Conservation (phyloP, 2,797 vertebrate species). For the Saxicola maurus region DNA sequence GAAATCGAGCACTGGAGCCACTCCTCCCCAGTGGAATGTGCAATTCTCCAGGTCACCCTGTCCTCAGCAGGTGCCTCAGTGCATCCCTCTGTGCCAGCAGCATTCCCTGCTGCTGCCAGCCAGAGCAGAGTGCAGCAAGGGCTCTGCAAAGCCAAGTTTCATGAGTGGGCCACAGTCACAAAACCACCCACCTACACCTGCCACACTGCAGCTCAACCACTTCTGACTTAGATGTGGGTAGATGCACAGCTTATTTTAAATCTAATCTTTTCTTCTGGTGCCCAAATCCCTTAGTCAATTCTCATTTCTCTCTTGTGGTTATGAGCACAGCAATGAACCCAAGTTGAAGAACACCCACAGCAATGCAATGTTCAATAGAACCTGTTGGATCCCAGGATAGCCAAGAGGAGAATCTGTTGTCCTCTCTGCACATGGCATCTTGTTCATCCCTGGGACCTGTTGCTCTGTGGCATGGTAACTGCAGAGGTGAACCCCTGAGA, state of each 20-base stretch:
- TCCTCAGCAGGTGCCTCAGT: not conserved
- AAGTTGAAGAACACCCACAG: not conserved
- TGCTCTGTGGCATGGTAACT: not conserved
- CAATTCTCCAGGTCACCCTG: not conserved
- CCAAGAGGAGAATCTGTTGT: not conserved
- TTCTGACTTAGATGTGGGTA: not conserved
- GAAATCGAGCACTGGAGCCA: not conserved
- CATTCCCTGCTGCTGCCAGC: not conserved
- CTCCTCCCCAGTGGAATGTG: not conserved
- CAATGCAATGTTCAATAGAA: not conserved
- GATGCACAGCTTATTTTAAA: not conserved
- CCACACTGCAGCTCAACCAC: not conserved
- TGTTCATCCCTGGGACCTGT: not conserved
- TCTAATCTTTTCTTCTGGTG: not conserved
- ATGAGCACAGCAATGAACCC: not conserved
- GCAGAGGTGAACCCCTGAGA: not conserved
- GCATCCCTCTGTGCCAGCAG: not conserved
- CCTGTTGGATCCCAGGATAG: fast-evolving
- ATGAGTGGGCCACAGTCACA: not conserved
- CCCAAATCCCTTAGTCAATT: not conserved
- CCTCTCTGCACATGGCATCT: not conserved
- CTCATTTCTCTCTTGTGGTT: not conserved
- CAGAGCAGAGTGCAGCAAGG: not conserved
- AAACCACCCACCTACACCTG: not conserved
- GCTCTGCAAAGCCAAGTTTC: not conserved